A percentile compares a stretch with the other conserved stretches of the same genome.
phyloP scores from a whole-genome alignment of 2,888 invertebrate species.

The Bugulina stolonifera region DNA sequence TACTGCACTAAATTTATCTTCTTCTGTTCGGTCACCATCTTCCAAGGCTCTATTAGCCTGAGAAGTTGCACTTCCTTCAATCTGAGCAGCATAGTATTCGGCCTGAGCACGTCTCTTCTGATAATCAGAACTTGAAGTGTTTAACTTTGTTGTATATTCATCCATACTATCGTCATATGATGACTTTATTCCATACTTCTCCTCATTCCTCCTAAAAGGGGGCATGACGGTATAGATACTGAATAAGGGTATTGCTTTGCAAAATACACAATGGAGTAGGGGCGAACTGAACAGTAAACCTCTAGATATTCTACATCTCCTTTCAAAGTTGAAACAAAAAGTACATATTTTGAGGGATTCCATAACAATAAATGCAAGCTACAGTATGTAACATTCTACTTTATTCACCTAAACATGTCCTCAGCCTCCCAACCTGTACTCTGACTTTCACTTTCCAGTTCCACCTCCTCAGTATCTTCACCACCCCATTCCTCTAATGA shows the following conservation, averaged over 20 bases:
- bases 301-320: too few species aligned
- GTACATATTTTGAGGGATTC: too few species aligned
- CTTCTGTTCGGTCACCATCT: neutral
- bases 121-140: neutral
- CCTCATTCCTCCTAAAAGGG: neutral
- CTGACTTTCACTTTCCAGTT: neutral
- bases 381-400: too few species aligned
- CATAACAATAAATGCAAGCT: too few species aligned
- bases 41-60: neutral
- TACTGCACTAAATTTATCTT: neutral
- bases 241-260: too few species aligned
- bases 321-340: too few species aligned
- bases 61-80: neutral
- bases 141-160: neutral
- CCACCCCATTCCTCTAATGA: neutral
- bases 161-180: neutral
- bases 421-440: neutral
- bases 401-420: neutral
- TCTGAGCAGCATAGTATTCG: neutral
- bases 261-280: too few species aligned
- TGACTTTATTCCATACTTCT: neutral
- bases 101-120: neutral
- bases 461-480: neutral
- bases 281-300: too few species aligned
- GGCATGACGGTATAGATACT: neutral